Evolutionary conservation across 2,797 vertebrate species (phyloP), one percentile per base, ranked within the genome.

Genomic region (Chelon labrosus): DNA sequence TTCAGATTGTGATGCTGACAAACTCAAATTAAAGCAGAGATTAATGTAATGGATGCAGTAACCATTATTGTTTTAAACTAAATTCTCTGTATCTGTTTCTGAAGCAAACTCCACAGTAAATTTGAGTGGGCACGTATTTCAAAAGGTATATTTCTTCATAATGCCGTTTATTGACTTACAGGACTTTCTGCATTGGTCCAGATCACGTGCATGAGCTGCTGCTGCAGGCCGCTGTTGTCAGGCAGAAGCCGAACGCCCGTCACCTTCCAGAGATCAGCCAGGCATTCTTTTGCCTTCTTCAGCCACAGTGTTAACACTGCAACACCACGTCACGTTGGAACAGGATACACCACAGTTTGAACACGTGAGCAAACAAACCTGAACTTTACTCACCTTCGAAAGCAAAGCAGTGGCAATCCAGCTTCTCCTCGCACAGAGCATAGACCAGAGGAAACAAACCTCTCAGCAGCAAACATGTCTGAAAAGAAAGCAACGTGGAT

Each of bases 121-220:
- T 31, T 31, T 31, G 31, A 31, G 31, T 31, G 31, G 4, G 31
- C 31, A 3, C 31, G 2, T 31, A 31, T 31, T 31, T 31, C 31
- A 31, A 31, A 31, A 31, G 31, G 31, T 2, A 31, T 8, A 35
- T 35, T 35, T 35, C 7, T 35, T 35, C 7, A 7, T 35, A 35
- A 35, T 7, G 31, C 0, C 31, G 7, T 65, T 17, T 47, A 38
- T 47, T 3, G 38, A 89, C 92, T 95, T 91, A 98, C 97, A 10
- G 91, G 96, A 31, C 94, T 96, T 86, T 97, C 96, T 1, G 95
- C 95, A 0, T 93, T 96, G 87, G 90, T 94, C 97, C 97, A 97
- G 72, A 96, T 83, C 13, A 97, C 86, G 70, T 92, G 91, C 51
- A 85, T 76, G 54, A 98, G 91, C 27, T 82, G 79, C 31, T 70